These are phyloP conservation scores for Entosphenus tridentatus DNA, from an alignment of 2,113 vertebrate genomes.

Conservation along the genomic window DNA sequence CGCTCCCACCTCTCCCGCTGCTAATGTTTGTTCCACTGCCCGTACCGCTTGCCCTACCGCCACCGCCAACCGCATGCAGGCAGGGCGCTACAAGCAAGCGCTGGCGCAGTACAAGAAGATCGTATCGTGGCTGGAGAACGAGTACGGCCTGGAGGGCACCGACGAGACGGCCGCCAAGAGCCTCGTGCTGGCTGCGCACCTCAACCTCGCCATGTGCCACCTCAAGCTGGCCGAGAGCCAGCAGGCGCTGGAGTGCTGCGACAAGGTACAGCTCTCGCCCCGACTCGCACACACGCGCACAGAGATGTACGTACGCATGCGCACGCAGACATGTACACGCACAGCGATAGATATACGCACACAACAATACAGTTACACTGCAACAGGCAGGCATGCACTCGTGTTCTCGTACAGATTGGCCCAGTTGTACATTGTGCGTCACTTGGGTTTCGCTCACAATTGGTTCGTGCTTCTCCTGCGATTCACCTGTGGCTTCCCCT, in stretches of 20 bases:
- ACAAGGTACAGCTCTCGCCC: constrained; percentile 38
- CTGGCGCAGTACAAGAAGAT: constrained; percentile 76
- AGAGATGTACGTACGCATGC: neutral
- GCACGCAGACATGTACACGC: neutral
- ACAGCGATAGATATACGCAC: neutral
- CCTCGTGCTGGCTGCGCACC: constrained; percentile 56
- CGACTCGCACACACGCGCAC: neutral
- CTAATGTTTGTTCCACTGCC: neutral
- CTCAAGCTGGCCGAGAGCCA: constrained; percentile 63
- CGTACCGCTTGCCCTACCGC: neutral
- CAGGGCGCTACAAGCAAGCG: constrained; percentile 65
- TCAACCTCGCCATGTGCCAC: constrained; percentile 85
- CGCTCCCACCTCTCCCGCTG: neutral
- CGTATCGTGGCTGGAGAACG: constrained; percentile 70
- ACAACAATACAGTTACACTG: neutral
- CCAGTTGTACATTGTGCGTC: too few species aligned
- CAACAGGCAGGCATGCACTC: too few species aligned
- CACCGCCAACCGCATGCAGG: constrained; percentile 21
- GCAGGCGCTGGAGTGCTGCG: constrained; percentile 56
- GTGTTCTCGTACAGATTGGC: too few species aligned
- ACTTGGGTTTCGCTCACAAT: too few species aligned
- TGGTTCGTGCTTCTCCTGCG: too few species aligned
- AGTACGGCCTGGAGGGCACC: constrained; percentile 34
- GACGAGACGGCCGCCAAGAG: constrained; percentile 37
- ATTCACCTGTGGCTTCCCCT: too few species aligned